phyloP scores from a whole-genome alignment of 2,888 invertebrate genomes.

The Phengaris arion region DNA sequence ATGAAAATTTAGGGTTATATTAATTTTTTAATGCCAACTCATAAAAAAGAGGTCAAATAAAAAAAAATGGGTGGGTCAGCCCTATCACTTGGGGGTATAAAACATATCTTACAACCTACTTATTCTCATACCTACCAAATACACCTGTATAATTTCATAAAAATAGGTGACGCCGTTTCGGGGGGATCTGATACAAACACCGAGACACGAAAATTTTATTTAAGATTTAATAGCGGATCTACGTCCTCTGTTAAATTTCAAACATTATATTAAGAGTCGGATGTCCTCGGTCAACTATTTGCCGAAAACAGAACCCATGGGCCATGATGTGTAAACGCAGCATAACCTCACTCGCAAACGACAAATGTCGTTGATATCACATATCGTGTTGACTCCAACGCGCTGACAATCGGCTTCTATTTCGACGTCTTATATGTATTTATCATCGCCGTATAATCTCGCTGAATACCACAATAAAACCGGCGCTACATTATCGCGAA shows the following conservation, averaged over 20 bases:
- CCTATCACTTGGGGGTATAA: too few species aligned
- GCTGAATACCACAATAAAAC: slow-evolving; percentile 33
- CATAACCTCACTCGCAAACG: slow-evolving; percentile 13
- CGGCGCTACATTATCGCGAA: slow-evolving; percentile 28
- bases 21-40: too few species aligned
- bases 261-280: neutral
- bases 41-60: too few species aligned
- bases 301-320: neutral
- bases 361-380: slow-evolving; percentile 31
- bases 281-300: neutral
- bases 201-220: too few species aligned
- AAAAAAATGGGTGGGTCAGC: too few species aligned
- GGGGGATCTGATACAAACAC: too few species aligned
- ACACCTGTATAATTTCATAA: too few species aligned
- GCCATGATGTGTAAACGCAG: slow-evolving; percentile 16
- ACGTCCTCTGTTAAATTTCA: neutral
- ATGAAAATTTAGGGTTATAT: too few species aligned
- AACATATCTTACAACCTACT: too few species aligned
- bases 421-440: slow-evolving; percentile 36
- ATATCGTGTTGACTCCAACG: slow-evolving; percentile 37
- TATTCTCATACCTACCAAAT: too few species aligned
- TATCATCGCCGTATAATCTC: slow-evolving; percentile 33
- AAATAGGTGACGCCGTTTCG: too few species aligned
- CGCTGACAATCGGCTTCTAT: slow-evolving; percentile 35
- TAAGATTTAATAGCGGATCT: too few species aligned